Base-by-base conservation (phyloP, 2,113 vertebrate genomes). In the Vidua macroura region DNA sequence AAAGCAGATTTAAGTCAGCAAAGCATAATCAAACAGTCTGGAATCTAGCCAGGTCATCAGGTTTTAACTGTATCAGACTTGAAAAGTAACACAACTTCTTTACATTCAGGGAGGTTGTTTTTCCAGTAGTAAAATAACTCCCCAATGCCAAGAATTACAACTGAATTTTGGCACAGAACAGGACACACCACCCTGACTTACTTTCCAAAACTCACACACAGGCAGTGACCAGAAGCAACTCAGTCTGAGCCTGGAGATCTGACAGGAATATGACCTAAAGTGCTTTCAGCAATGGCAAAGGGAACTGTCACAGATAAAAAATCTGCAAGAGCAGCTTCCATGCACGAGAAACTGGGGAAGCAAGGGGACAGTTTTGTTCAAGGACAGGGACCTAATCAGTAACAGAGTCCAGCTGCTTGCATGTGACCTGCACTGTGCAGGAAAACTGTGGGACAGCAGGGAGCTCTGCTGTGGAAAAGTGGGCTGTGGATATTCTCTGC, bases 11-110 rank as follows among this genome's bases (percentile, higher is more conserved):
- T 70, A 95, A 93, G 72, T 88, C 85, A 92, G 68, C 75, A 88
- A 60, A 90, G 86, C 22, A 56, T 82, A 86, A 95, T 93, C 83
- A 93, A 31, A 35, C 37, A 79, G 75, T 23, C 75, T 95, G 96
- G 75, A 96, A 91, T 88, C 53, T 39, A 60, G 70, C 58, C 60
- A 87, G 56, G 43, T 63, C 72, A 87, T 95, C 37, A 43, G 35
- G 72, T 86, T 96, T 81, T 90, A 86, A 70, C 69, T 4, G 0
- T 64, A 84, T 86, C 88, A 81, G 72, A 83, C 75, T 15, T 91
- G 64, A 85, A 88, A 90, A 93, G 83, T 53, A 90, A 80, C 22
- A 74, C 20, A 83, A 23, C 55, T 69, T 75, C 75, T 92, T 83
- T 56, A 70, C 53, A 46, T 76, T 72, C 60, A 49, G 67, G 39